phyloP scores from a whole-genome alignment of 1,140 invertebrate species.

The Nasonia vitripennis region DNA sequence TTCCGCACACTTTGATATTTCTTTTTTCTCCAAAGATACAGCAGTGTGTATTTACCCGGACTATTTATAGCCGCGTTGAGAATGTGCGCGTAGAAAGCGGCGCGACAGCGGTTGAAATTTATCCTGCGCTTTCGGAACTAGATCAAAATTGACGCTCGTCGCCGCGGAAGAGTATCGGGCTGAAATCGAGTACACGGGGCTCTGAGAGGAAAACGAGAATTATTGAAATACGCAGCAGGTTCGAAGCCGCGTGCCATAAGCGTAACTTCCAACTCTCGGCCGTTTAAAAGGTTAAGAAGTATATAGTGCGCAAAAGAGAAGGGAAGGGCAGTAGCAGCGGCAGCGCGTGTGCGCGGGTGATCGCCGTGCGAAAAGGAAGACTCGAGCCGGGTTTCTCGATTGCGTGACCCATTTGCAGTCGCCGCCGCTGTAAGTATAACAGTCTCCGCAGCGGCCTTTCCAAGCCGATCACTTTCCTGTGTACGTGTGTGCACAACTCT shows the following conservation, averaged over 20 bases:
- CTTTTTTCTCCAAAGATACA: not conserved
- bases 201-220: no score
- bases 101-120: no score
- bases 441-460: slow-evolving; percentile 23
- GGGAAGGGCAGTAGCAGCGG: not conserved
- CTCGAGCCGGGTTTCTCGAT: slow-evolving; percentile 12
- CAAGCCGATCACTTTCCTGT: slow-evolving; percentile 44
- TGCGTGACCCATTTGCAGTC: slow-evolving; percentile 41
- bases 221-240: no score
- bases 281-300: slow-evolving; percentile 18
- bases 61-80: not conserved
- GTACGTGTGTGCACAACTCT: not conserved
- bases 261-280: not conserved
- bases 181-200: no score
- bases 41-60: not conserved
- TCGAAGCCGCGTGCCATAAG: not conserved
- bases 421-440: not conserved
- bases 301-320: not conserved
- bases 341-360: slow-evolving; percentile 19
- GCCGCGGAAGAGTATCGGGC: no score
- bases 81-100: not conserved
- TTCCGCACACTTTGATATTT: not conserved
- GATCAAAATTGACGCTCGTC: no score
- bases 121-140: no score
- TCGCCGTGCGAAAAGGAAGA: slow-evolving; percentile 47